Evolutionary conservation across 2,797 vertebrate species (phyloP), one percentile per base, ranked within the genome.

Genomic region (Aphelocoma californica): DNA sequence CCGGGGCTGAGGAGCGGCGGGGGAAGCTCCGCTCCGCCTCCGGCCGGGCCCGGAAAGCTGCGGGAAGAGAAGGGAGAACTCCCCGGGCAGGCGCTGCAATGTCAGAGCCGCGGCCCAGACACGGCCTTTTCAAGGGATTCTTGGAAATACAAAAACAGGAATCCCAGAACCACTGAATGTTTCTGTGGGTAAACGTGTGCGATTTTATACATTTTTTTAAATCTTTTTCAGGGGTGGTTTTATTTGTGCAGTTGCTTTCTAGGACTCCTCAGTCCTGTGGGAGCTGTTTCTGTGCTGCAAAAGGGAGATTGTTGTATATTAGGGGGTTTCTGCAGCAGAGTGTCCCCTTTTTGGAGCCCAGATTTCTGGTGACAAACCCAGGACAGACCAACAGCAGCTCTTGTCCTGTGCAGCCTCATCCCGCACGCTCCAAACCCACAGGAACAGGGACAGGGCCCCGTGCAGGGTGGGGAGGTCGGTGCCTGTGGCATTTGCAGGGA

Each of bases 221-320:
- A 2, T 42, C 26, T 25, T 25, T 2, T 38, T 78, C 36, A 38
- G 13, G 16, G 34, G 1, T 28, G 7, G 9, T 9, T 91, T 91
- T n/a, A 8, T 64, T 29, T 13, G 28, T 0, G 2, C 3, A 21
- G 23, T 16, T 53, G 8, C n/a, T 53, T 6, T 1, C 25, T 10
- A 34, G 32, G 53, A 10, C 2, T 29, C 47, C 12, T 14, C 56
- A 5, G 40, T 12, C 32, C 19, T 2, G 40, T 4, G 53, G 56
- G 38, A 40, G 66, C 21, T 8, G 32, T 18, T 7, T 5, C 38
- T 15, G 45, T 1, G n/a, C 40, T 34, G 32, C 18, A 2, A 3
- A n/a, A 29, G 23, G 29, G 28, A 28, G 16, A 7, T 29, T 0
- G 7, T 8, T 31, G 45, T 5, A 0, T 2, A 8, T 16, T 3